These are phyloP conservation scores for Solenopsis fugax DNA, from an alignment of 1,140 invertebrate species.

Conservation along the genomic window DNA sequence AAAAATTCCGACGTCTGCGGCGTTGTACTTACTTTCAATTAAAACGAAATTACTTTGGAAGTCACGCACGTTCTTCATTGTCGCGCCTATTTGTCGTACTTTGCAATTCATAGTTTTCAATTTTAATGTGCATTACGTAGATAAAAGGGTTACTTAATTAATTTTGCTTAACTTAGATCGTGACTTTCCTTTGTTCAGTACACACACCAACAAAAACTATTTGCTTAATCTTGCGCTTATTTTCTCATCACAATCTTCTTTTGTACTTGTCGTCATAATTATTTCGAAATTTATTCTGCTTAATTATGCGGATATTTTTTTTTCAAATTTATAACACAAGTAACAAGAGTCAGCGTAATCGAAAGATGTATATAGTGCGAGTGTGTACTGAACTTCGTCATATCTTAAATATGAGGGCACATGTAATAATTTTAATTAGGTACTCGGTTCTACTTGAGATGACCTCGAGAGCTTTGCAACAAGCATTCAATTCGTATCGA, in stretches of 20 bases:
- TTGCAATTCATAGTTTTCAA: background rate
- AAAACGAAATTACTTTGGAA: background rate
- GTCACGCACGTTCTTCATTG: background rate
- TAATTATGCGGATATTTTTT: background rate
- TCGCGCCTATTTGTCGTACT: background rate
- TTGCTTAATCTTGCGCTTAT: background rate
- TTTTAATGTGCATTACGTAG: background rate
- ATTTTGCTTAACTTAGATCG: background rate
- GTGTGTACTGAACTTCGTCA: background rate
- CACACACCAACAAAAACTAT: background rate
- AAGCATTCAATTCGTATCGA: background rate
- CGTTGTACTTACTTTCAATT: background rate
- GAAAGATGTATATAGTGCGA: background rate
- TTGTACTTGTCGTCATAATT: no score
- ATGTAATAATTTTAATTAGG: conserved; percentile 46
- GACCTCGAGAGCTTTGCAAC: background rate
- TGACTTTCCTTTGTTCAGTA: background rate
- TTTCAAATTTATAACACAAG: conserved; percentile 1
- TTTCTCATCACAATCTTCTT: no score
- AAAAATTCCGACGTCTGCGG: background rate
- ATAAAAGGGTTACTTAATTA: conserved; percentile 18
- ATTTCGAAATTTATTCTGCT: background rate
- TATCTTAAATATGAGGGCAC: background rate
- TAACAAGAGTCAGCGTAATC: background rate
- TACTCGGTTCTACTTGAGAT: background rate